Conservation (phyloP, 2,888 invertebrate genomes). For the Agriopis leucophaearia region DNA sequence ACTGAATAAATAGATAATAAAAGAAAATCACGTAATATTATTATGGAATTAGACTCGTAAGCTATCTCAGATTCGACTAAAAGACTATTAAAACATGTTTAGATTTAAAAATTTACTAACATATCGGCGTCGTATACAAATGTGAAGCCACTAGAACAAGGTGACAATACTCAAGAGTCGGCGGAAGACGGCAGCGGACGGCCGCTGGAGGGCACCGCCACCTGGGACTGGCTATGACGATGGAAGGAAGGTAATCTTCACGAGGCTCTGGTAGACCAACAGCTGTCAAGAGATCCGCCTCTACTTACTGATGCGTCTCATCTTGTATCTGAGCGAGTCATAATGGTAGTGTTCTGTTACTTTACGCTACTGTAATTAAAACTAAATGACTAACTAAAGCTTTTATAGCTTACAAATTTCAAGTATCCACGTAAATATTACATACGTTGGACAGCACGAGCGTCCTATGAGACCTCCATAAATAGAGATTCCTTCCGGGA, state of each 20-base stretch:
- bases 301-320: background rate
- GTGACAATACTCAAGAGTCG: constrained; percentile 77
- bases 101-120: constrained; percentile 84
- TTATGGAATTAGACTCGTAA: constrained; percentile 78
- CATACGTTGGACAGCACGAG: constrained; percentile 8
- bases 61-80: constrained; percentile 85
- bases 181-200: constrained; percentile 15
- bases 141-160: constrained; percentile 75
- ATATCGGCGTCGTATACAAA: constrained; percentile 83
- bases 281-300: constrained; percentile 19
- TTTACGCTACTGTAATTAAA: constrained; percentile 10
- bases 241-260: constrained; percentile 32
- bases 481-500: constrained; percentile 33
- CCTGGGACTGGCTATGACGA: constrained; percentile 33
- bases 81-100: constrained; percentile 82
- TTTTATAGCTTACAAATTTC: background rate
- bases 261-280: constrained; percentile 26
- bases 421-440: constrained; percentile 8
- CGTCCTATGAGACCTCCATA: constrained; percentile 32
- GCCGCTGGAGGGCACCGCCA: constrained; percentile 25
- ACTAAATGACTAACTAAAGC: background rate
- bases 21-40: constrained; percentile 73
- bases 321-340: background rate
- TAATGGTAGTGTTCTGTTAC: constrained; percentile 22
- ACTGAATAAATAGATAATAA: constrained; percentile 83